Conservation (phyloP, 2,113 vertebrate species). For the Rattus norvegicus region GRCr8 NC_086032.1:108757001-108757500, state of each 20-base stretch:
- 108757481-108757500: background rate
- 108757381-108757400: background rate
- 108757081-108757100: background rate
- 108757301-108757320: background rate
- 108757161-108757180: conserved; percentile 35
- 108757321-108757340: conserved; percentile 42
- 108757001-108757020: conserved; percentile 1
- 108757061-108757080: background rate
- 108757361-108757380: background rate
- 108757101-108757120: background rate
- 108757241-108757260: background rate
- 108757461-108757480: background rate
- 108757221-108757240: background rate
- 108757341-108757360: background rate
- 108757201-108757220: conserved; percentile 13
- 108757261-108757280: background rate
- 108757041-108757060: conserved; percentile 14
- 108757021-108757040: conserved; percentile 17
- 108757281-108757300: background rate
- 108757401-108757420: background rate
- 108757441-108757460: background rate
- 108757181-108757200: background rate
- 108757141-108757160: background rate
- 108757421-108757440: background rate
- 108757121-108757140: background rate